phyloP scores from a whole-genome alignment of 1,140 invertebrate genomes.

The Drosophila paulistorum region DNA sequence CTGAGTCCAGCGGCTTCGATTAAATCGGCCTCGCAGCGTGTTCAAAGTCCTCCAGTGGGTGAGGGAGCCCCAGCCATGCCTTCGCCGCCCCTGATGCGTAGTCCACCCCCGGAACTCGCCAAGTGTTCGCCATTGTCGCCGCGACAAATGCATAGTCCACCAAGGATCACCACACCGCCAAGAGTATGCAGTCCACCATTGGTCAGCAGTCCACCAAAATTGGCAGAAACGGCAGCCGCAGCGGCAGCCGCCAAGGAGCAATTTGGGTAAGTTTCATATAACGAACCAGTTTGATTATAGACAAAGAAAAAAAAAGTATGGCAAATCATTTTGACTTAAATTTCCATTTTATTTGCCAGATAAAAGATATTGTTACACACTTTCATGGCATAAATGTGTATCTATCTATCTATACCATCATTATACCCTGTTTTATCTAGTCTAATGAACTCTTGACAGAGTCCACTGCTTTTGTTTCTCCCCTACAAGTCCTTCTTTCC shows the following conservation, averaged over 20 bases:
- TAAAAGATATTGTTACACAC: background rate
- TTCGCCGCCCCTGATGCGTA: conserved; percentile 74
- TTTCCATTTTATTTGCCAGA: background rate
- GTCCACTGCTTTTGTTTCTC: background rate
- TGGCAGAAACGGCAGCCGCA: conserved; percentile 59
- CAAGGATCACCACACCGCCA: conserved; percentile 75
- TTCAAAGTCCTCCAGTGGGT: conserved; percentile 69
- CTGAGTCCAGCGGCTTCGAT: conserved; percentile 57
- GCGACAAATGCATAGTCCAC: conserved; percentile 77
- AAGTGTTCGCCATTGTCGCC: conserved; percentile 44
- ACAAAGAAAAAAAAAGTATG: too few relatives aligned
- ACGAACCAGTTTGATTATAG: too few relatives aligned
- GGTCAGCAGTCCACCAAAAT: conserved; percentile 75
- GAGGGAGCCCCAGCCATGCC: conserved; percentile 76
- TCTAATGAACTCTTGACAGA: conserved; percentile 3
- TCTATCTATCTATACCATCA: conserved; percentile 10
- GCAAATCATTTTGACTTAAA: too few relatives aligned
- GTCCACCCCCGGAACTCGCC: conserved; percentile 53
- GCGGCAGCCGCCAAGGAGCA: conserved; percentile 42
- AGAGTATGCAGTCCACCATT: conserved; percentile 74
- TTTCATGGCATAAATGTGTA: background rate
- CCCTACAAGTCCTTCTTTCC: background rate
- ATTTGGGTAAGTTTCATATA: conserved; percentile 32
- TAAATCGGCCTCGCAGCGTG: conserved; percentile 62
- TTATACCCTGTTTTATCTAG: background rate